These are phyloP conservation scores for Trogon melanurus DNA, from an alignment of 2,113 vertebrate genomes.

Conservation along the genomic window DNA sequence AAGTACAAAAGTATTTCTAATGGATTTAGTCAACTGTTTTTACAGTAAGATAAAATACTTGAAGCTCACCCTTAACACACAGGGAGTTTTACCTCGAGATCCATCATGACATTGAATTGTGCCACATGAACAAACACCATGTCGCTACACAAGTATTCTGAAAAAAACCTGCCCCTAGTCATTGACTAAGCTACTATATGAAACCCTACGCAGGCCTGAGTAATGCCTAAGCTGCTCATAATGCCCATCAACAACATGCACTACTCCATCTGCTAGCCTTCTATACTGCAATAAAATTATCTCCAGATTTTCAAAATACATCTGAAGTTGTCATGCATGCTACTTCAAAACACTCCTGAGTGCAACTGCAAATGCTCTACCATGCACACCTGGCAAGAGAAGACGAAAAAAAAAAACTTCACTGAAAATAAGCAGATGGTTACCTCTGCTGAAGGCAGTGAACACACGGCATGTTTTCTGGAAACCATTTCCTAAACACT, in stretches of 20 bases:
- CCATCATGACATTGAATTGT: not conserved
- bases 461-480: slow-evolving; percentile 7
- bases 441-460: not conserved
- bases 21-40: not conserved
- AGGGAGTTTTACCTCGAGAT: not conserved
- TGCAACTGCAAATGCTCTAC: not conserved
- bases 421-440: slow-evolving; percentile 18
- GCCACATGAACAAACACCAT: not conserved
- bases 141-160: not conserved
- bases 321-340: not conserved
- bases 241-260: not conserved
- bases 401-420: not conserved
- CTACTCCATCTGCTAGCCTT: not conserved
- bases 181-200: not conserved
- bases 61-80: not conserved
- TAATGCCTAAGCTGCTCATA: not conserved
- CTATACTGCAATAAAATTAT: not conserved
- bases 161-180: not conserved
- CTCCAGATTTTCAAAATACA: not conserved
- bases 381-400: not conserved
- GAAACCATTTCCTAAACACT: slow-evolving; percentile 29
- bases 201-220: not conserved
- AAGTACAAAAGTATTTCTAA: not conserved
- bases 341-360: not conserved
- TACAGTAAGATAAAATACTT: not conserved